phyloP scores from a whole-genome alignment of 2,888 invertebrate genomes.

The Philonicus albiceps region DNA sequence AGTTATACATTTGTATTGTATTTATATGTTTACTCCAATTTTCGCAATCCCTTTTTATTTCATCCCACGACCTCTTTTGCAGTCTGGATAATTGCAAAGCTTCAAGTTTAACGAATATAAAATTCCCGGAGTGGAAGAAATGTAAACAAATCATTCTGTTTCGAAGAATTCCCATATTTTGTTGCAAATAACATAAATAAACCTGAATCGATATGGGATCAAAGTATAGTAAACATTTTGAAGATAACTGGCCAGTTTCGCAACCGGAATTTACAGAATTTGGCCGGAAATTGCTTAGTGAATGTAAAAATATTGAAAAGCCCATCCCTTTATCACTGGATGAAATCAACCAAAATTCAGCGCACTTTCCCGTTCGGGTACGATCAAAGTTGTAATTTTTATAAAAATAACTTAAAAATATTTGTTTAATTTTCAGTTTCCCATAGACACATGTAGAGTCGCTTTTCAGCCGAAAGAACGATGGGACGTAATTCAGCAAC shows the following conservation, averaged over 20 bases:
- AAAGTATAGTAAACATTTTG: slow-evolving; percentile 56
- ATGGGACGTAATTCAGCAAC: slow-evolving; percentile 53
- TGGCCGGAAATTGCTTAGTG: slow-evolving; percentile 51
- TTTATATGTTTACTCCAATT: too few species aligned
- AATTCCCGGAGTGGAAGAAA: background rate
- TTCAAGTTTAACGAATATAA: background rate
- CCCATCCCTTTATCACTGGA: slow-evolving; percentile 44
- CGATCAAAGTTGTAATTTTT: background rate
- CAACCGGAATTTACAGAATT: slow-evolving; percentile 50
- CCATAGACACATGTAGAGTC: slow-evolving; percentile 58
- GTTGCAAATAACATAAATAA: background rate
- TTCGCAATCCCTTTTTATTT: background rate
- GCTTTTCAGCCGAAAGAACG: slow-evolving; percentile 54
- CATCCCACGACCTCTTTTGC: background rate
- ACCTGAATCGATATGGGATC: slow-evolving; percentile 37
- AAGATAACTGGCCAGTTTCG: slow-evolving; percentile 52
- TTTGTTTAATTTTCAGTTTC: slow-evolving; percentile 53
- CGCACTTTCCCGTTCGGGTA: slow-evolving; percentile 44
- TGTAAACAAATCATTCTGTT: background rate
- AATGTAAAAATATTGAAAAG: slow-evolving; percentile 52
- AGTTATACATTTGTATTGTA: too few species aligned
- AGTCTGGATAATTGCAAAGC: background rate
- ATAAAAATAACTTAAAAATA: background rate
- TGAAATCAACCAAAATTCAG: slow-evolving; percentile 37
- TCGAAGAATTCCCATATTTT: background rate